Percentiles rank a stretch among this genome's conserved stretches.
These are phyloP conservation scores for Hippocampus abdominalis DNA, from an alignment of 2,113 vertebrate genomes.

Conservation along the genomic window DNA sequence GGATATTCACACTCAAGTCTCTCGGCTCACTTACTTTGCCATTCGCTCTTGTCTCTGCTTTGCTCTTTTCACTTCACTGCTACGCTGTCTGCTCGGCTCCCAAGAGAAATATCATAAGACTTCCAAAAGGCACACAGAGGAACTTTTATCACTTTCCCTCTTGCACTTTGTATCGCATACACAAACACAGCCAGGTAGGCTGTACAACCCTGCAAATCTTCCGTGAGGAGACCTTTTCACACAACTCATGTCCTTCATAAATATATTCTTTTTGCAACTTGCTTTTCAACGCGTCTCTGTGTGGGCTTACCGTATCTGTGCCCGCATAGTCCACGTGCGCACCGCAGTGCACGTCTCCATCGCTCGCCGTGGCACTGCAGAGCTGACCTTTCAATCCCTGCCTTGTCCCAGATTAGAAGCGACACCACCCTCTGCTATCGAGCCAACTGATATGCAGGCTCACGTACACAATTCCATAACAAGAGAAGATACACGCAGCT, in stretches of 20 bases:
- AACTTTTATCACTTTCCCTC: conserved; percentile 16
- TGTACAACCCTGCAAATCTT: conserved; percentile 44
- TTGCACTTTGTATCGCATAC: conserved; percentile 11
- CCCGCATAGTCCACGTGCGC: conserved; percentile 28
- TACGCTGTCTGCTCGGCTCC: conserved; percentile 59
- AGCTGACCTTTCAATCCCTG: conserved; percentile 69
- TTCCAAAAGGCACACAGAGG: conserved; percentile 34
- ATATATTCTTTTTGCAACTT: conserved; percentile 58
- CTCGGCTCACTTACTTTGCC: conserved; percentile 51
- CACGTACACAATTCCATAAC: conserved; percentile 12
- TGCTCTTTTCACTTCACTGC: conserved; percentile 31
- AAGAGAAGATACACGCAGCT: not conserved
- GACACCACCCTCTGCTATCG: conserved; percentile 69
- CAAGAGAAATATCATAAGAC: conserved; percentile 50
- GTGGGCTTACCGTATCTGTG: conserved; percentile 32
- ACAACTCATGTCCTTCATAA: conserved; percentile 58
- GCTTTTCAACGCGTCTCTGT: conserved; percentile 52
- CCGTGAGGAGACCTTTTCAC: conserved; percentile 65
- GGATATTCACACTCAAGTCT: conserved; percentile 73
- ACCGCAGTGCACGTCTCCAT: conserved; percentile 31
- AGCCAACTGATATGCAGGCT: conserved; percentile 57
- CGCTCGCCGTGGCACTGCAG: conserved; percentile 44
- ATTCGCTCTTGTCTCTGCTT: conserved; percentile 43
- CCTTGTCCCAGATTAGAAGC: conserved; percentile 68
- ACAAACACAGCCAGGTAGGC: not conserved